phyloP scores from a whole-genome alignment of 35 echinoderm and acorn worm species.

The Apostichopus japonicus region DNA sequence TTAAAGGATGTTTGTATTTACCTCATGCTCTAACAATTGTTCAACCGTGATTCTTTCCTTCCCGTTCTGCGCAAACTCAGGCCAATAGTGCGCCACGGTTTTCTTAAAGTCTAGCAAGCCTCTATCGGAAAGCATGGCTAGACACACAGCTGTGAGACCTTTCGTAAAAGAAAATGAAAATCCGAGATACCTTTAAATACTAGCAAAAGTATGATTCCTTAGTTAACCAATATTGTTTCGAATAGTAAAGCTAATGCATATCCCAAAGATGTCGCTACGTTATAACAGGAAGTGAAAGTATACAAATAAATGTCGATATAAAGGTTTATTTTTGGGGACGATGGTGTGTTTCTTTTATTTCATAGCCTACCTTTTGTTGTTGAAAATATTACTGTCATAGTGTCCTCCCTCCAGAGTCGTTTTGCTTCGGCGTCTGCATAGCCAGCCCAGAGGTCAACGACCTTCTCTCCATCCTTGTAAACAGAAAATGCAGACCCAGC shows the following conservation, averaged over 20 bases:
- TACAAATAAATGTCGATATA: too few relatives aligned
- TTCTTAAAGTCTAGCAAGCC: conserved; percentile 72
- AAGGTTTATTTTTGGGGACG: too few relatives aligned
- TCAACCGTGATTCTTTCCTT: conserved; percentile 75
- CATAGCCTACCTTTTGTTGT: conserved; percentile 12
- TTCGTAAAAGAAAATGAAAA: too few relatives aligned
- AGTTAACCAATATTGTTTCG: too few relatives aligned
- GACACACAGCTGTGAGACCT: too few relatives aligned
- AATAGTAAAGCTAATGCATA: too few relatives aligned
- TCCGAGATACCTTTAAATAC: too few relatives aligned
- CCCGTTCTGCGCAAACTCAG: conserved; percentile 91
- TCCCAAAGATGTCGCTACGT: too few relatives aligned
- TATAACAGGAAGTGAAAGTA: too few relatives aligned
- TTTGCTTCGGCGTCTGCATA: background rate
- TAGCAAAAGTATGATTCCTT: too few relatives aligned
- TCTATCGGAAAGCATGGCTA: conserved; percentile 61
- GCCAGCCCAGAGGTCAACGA: conserved; percentile 33
- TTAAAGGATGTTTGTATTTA: background rate
- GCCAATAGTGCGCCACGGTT: conserved; percentile 79
- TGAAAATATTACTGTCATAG: conserved; percentile 31
- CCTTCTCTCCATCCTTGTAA: conserved; percentile 36
- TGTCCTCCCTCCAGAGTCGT: conserved; percentile 23
- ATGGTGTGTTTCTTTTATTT: too few relatives aligned
- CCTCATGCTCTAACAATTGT: conserved; percentile 74
- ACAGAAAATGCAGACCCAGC: conserved; percentile 48